These are phyloP conservation scores for Hassar affinis DNA, from an alignment of 2,113 vertebrate genomes.

Conservation along the genomic window DNA sequence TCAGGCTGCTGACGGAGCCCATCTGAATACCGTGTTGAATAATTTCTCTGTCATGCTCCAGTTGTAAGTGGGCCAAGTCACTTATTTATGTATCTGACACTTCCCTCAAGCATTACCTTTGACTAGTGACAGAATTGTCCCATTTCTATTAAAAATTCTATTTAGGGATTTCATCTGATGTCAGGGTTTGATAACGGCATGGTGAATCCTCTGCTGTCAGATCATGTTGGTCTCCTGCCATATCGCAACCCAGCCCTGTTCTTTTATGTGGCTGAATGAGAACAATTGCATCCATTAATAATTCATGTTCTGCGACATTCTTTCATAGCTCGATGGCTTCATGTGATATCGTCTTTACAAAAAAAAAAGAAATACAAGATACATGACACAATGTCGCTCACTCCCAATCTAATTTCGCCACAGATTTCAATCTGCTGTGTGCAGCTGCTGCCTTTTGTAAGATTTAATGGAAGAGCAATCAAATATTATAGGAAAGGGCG, in stretches of 20 bases:
- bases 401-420: conserved; percentile 20
- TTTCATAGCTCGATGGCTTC: neutral
- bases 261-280: neutral
- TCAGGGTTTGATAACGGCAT: neutral
- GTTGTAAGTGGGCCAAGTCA: conserved; percentile 17
- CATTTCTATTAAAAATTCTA: conserved; percentile 8
- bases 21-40: neutral
- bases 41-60: conserved; percentile 17
- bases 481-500: neutral
- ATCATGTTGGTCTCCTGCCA: neutral
- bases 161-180: neutral
- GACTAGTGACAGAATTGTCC: neutral
- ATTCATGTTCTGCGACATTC: conserved; percentile 20
- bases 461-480: conserved; percentile 19
- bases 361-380: neutral
- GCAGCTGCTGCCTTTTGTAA: conserved; percentile 8
- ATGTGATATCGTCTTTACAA: neutral
- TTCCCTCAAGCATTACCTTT: neutral
- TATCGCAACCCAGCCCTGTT: neutral
- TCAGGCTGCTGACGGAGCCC: neutral
- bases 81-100: conserved; percentile 11
- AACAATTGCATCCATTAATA: conserved; percentile 17
- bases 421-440: conserved; percentile 15
- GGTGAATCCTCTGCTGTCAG: neutral
- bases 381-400: neutral